Conservation (phyloP, 2,113 vertebrate species). For the Rhinolophus sinicus region DNA sequence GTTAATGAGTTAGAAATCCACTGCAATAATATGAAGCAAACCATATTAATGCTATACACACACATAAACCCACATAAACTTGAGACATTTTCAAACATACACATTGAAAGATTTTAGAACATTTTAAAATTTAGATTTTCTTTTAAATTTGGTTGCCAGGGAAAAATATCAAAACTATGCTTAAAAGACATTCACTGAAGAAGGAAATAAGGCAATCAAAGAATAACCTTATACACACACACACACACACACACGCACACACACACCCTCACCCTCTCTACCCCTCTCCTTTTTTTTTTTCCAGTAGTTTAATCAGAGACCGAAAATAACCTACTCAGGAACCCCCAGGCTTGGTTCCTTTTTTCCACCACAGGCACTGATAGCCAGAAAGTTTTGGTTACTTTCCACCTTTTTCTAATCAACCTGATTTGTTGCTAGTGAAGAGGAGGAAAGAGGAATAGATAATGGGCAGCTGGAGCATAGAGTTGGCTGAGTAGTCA, state of each 20-base stretch:
- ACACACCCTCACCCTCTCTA: neutral
- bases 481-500: neutral
- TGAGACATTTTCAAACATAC: constrained; percentile 31
- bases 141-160: constrained; percentile 15
- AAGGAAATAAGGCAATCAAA: neutral
- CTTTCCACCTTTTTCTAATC: constrained; percentile 9
- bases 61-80: neutral
- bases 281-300: neutral
- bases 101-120: neutral
- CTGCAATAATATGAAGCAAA: neutral
- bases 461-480: neutral
- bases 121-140: constrained; percentile 44
- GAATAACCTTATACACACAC: neutral
- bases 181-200: constrained; percentile 30
- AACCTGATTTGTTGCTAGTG: neutral
- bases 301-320: neutral
- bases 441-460: constrained; percentile 20
- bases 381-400: constrained; percentile 30
- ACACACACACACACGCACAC: too few relatives aligned
- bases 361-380: neutral
- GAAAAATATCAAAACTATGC: neutral
- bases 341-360: neutral
- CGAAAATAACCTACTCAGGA: neutral
- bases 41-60: neutral
- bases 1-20: constrained; percentile 27